phyloP scores from a whole-genome alignment of 2,888 invertebrate genomes.

The Cynaeus angustus region DNA sequence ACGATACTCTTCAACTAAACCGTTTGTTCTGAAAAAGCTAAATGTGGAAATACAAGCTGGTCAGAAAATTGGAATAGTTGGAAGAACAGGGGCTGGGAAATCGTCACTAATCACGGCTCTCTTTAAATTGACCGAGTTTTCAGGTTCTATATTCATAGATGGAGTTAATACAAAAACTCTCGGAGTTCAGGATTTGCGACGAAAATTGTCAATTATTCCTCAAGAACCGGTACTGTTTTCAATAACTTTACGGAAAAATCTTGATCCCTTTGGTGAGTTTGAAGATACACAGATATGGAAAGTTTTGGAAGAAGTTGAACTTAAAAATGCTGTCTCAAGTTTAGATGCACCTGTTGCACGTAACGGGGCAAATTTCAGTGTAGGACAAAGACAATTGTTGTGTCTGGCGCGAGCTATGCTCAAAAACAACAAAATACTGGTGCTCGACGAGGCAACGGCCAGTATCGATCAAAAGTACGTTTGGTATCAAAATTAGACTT shows the following conservation, averaged over 20 bases:
- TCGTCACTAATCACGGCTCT: slow-evolving; percentile 72
- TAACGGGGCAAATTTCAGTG: slow-evolving; percentile 87
- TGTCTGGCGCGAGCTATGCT: slow-evolving; percentile 92
- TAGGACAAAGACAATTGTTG: slow-evolving; percentile 91
- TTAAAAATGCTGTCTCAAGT: slow-evolving; percentile 77
- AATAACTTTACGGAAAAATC: slow-evolving; percentile 74
- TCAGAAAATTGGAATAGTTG: slow-evolving; percentile 77
- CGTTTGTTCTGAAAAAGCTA: slow-evolving; percentile 81
- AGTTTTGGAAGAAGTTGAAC: slow-evolving; percentile 82
- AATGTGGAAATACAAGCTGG: slow-evolving; percentile 77
- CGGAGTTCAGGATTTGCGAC: slow-evolving; percentile 73
- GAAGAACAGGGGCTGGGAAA: slow-evolving; percentile 75
- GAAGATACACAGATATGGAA: slow-evolving; percentile 80
- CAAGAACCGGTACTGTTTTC: slow-evolving; percentile 82
- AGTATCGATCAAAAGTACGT: slow-evolving; percentile 90
- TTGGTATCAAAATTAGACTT: too few relatives aligned
- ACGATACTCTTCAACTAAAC: slow-evolving; percentile 76
- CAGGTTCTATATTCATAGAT: slow-evolving; percentile 74
- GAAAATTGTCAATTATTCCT: slow-evolving; percentile 76
- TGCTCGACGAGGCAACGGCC: slow-evolving; percentile 95
- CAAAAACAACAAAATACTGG: slow-evolving; percentile 85
- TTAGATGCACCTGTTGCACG: slow-evolving; percentile 81
- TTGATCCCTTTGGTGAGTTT: slow-evolving; percentile 83
- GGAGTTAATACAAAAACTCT: slow-evolving; percentile 68
- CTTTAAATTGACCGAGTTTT: slow-evolving; percentile 74